Conservation (phyloP, 2,888 invertebrate species). For the Trilocha varians region DNA sequence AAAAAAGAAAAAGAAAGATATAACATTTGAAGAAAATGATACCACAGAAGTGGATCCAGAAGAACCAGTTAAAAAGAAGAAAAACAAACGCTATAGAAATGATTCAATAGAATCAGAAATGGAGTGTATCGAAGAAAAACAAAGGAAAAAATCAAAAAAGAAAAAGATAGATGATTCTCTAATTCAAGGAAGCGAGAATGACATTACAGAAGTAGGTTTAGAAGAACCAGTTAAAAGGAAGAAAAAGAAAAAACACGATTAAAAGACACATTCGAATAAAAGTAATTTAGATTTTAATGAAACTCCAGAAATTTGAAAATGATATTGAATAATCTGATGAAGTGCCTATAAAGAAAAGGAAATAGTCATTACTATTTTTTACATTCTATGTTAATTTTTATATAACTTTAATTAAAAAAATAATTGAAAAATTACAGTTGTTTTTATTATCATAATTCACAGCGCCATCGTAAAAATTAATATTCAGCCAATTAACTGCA, state of each 20-base stretch:
- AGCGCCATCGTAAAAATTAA: too few relatives aligned
- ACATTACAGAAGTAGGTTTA: conserved; percentile 2
- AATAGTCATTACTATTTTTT: too few relatives aligned
- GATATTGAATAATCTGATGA: conserved; percentile 1
- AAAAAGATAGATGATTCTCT: neutral
- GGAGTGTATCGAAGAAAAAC: neutral
- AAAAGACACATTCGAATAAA: neutral
- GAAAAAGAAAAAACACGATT: neutral
- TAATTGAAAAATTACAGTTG: too few relatives aligned
- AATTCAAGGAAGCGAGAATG: neutral
- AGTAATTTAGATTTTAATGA: neutral
- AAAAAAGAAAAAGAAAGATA: conserved; percentile 8
- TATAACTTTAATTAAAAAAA: too few relatives aligned
- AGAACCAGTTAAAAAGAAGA: conserved; percentile 5
- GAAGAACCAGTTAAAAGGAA: conserved; percentile 7
- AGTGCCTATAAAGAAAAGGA: conserved; percentile 16
- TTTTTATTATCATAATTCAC: too few relatives aligned
- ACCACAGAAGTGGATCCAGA: conserved; percentile 5
- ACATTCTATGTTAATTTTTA: too few relatives aligned
- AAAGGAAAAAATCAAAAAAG: neutral
- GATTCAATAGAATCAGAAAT: neutral
- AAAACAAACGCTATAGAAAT: neutral
- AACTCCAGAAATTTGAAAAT: neutral
- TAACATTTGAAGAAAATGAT: conserved; percentile 4
- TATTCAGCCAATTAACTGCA: too few relatives aligned